phyloP scores from a whole-genome alignment of 2,797 vertebrate species.

The Chloroceryle amazona region DNA sequence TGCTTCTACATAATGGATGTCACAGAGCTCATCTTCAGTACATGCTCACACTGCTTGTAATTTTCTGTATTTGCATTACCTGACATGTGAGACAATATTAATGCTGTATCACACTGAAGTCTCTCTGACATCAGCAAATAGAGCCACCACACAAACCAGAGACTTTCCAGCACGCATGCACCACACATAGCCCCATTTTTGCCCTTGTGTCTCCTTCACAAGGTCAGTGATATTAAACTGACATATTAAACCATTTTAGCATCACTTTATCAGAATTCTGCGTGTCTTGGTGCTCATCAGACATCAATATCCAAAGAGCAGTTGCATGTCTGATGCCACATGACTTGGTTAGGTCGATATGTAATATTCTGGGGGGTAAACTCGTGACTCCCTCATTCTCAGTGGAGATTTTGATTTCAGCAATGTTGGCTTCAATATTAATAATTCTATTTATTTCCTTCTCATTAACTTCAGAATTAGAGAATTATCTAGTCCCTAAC shows the following conservation, averaged over 20 bases:
- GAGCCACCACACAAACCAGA: neutral
- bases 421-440: neutral
- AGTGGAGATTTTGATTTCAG: neutral
- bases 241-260: neutral
- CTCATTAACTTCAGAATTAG: neutral
- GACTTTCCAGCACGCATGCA: neutral
- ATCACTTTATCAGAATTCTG: neutral
- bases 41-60: conserved; percentile 42
- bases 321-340: neutral
- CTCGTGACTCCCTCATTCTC: neutral
- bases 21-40: conserved; percentile 56
- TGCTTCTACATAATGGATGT: conserved; percentile 51
- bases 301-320: neutral
- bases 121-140: conserved; percentile 66
- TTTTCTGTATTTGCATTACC: conserved; percentile 66
- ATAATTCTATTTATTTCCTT: neutral
- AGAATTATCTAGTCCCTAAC: neutral
- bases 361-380: neutral
- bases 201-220: neutral
- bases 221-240: conserved; percentile 2
- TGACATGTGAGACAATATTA: conserved; percentile 59
- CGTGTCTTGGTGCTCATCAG: neutral
- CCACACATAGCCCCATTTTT: neutral
- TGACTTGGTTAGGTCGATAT: neutral
- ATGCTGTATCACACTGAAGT: conserved; percentile 35